These are phyloP conservation scores for Artibeus jamaicensis DNA, from an alignment of 2,797 vertebrate genomes.

Conservation along the genomic window DNA sequence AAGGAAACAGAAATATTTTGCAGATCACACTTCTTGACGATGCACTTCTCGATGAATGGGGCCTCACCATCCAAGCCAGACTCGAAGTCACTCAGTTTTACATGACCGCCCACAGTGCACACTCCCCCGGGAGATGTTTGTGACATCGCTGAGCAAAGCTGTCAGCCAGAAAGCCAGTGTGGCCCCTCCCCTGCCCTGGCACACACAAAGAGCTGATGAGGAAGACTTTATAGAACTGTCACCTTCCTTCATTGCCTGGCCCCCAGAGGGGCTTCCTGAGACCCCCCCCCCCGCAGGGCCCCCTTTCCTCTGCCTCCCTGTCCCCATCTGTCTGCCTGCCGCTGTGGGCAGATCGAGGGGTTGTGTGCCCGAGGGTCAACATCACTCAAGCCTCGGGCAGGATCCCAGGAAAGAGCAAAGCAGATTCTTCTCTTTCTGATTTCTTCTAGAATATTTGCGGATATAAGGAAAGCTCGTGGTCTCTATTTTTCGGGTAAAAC, in stretches of 20 bases:
- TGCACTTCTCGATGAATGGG: background rate
- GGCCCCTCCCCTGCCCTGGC: background rate
- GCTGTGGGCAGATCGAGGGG: background rate
- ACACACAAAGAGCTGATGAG: background rate
- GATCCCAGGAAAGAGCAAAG: background rate
- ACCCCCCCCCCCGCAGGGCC: no score
- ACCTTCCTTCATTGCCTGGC: background rate
- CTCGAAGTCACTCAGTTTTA: background rate
- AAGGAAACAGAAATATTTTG: background rate
- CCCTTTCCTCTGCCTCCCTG: background rate
- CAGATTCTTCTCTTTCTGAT: background rate
- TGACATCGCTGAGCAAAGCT: background rate
- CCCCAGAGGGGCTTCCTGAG: background rate
- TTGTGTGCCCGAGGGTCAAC: background rate
- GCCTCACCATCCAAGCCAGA: background rate
- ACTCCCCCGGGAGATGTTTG: background rate
- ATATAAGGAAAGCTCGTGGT: background rate
- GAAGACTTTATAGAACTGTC: background rate
- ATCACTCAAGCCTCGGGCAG: background rate
- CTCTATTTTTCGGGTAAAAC: background rate
- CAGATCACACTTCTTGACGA: background rate
- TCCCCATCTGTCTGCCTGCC: no score
- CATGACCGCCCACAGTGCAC: background rate
- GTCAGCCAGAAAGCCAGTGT: background rate
- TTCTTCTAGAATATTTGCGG: background rate